Conservation (phyloP, 2,113 vertebrate species). For the Toxostoma redivivum region DNA sequence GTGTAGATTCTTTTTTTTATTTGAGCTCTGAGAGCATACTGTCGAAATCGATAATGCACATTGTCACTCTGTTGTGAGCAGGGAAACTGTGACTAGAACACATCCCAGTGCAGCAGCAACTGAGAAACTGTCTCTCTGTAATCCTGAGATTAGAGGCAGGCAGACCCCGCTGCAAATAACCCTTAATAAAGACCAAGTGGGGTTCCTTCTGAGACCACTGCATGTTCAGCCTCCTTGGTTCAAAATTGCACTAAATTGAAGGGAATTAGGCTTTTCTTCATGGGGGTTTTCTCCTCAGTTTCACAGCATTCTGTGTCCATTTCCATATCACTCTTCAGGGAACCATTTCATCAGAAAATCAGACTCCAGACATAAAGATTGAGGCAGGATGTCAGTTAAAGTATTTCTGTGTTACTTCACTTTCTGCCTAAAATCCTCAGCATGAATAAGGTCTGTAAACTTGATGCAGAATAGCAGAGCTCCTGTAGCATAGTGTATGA, state of each 20-base stretch:
- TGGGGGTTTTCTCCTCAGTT: neutral
- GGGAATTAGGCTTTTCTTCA: neutral
- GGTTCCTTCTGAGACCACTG: neutral
- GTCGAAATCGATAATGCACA: neutral
- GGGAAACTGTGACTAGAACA: neutral
- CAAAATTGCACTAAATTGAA: neutral
- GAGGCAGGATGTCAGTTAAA: neutral
- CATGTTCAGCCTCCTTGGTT: neutral
- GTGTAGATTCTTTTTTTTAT: neutral
- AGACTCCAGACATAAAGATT: neutral
- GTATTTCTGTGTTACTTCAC: neutral
- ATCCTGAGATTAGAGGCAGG: neutral
- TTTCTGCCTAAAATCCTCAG: neutral
- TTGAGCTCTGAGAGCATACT: neutral
- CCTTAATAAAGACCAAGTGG: neutral
- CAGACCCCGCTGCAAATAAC: neutral
- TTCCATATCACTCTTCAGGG: neutral
- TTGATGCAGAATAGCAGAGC: neutral
- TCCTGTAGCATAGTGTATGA: neutral
- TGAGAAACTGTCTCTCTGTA: neutral
- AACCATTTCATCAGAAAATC: neutral
- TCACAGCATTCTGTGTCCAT: neutral
- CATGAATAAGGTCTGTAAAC: neutral
- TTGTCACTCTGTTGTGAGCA: neutral
- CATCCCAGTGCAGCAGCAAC: neutral